Evolutionary conservation across 2,113 vertebrate species (phyloP).

Genomic region (Catharus minimus): DNA sequence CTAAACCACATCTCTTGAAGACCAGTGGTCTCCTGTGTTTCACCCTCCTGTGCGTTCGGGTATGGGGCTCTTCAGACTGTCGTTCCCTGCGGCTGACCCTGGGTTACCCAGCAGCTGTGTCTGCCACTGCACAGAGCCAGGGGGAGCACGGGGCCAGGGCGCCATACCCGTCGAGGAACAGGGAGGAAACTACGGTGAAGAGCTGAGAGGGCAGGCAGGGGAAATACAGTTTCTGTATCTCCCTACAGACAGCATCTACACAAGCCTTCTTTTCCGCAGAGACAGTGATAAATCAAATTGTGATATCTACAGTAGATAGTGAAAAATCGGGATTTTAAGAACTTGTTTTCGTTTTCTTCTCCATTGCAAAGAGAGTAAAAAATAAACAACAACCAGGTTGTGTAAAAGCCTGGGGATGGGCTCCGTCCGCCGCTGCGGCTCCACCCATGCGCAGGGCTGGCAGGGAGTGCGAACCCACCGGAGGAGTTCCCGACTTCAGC

Average conservation of each 20-base stretch:
- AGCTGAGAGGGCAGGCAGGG: background rate
- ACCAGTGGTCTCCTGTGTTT: background rate
- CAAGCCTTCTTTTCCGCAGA: background rate
- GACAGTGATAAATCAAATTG: background rate
- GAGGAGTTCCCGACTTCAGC: background rate
- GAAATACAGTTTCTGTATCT: background rate
- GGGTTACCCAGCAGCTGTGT: background rate
- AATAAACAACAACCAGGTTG: background rate
- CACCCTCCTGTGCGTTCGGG: fast-evolving
- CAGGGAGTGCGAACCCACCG: background rate
- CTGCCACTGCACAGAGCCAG: background rate
- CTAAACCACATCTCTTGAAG: background rate
- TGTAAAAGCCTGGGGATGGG: background rate
- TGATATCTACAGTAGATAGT: background rate
- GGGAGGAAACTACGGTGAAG: background rate
- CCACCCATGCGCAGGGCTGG: background rate
- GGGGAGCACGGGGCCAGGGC: background rate
- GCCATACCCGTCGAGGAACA: background rate
- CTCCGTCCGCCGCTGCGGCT: background rate
- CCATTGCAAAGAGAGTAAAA: background rate
- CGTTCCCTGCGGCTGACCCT: background rate
- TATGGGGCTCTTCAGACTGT: background rate
- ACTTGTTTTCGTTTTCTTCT: background rate
- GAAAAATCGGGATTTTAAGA: background rate
- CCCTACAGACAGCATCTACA: background rate